Evolutionary conservation across 2,797 vertebrate species (phyloP).

Genomic region (Pantherophis alleghaniensis): DNA sequence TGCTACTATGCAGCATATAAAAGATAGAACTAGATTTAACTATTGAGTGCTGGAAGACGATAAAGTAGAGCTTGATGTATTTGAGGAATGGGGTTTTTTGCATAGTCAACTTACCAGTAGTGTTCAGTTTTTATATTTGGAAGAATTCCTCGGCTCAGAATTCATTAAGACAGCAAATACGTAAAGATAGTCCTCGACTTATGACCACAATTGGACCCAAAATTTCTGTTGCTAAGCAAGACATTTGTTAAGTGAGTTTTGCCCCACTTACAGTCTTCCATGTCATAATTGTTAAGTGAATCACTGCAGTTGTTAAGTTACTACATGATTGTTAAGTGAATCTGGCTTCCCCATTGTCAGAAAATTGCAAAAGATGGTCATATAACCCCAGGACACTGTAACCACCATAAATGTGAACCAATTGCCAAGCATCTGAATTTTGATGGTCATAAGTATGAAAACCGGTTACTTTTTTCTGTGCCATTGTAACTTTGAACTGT

Average conservation of each 20-base stretch:
- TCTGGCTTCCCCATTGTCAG: background rate
- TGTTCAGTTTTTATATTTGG: background rate
- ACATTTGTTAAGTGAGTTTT: background rate
- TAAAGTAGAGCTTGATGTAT: background rate
- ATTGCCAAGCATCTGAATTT: background rate
- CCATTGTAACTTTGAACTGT: background rate
- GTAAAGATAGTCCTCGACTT: background rate
- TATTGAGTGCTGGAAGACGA: background rate
- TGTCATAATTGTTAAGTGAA: background rate
- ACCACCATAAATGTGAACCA: background rate
- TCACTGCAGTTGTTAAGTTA: background rate
- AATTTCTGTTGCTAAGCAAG: background rate
- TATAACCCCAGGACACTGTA: background rate
- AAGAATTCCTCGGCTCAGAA: background rate
- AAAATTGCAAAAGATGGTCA: background rate
- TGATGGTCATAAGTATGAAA: background rate
- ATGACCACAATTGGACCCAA: background rate
- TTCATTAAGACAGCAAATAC: background rate
- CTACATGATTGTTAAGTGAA: background rate
- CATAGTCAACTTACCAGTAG: background rate
- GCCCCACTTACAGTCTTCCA: background rate
- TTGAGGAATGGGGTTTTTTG: background rate
- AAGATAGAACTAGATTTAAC: background rate
- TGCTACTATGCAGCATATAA: background rate
- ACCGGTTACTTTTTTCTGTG: background rate